A percentile compares a stretch with the other conserved stretches of the same genome.
These are phyloP conservation scores for Ataeniobius toweri DNA, from an alignment of 2,797 vertebrate species.

Conservation along the genomic window DNA sequence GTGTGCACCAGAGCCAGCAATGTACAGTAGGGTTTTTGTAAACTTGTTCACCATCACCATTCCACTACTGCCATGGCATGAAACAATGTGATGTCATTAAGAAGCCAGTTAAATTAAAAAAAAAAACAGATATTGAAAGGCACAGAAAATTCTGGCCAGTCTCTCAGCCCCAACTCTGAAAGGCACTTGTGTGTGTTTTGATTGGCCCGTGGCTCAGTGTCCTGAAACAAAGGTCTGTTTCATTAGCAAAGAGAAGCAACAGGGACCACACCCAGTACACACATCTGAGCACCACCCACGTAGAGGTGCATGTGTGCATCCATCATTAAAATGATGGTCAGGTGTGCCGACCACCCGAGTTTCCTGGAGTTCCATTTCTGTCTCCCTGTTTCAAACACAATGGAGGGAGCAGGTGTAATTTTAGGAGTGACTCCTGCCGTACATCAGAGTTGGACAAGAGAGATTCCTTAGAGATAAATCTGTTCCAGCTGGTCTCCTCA, in stretches of 20 bases:
- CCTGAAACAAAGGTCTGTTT: slow-evolving; percentile 8
- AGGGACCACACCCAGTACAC: slow-evolving; percentile 18
- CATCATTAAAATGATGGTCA: slow-evolving; percentile 35
- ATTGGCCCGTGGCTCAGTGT: slow-evolving; percentile 11
- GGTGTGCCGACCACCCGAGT: slow-evolving; percentile 54
- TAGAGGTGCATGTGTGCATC: slow-evolving; percentile 21
- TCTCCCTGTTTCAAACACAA: neutral
- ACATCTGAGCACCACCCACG: slow-evolving; percentile 28
- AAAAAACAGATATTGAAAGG: neutral
- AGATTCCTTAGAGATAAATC: slow-evolving; percentile 31
- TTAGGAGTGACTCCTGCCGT: slow-evolving; percentile 17
- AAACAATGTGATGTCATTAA: neutral
- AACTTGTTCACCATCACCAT: neutral
- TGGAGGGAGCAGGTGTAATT: slow-evolving; percentile 41
- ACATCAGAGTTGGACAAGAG: slow-evolving; percentile 37
- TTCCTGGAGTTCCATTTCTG: neutral
- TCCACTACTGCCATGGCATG: too few species aligned
- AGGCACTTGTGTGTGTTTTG: slow-evolving; percentile 9
- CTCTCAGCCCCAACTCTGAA: neutral
- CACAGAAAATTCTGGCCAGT: neutral
- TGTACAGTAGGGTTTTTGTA: neutral
- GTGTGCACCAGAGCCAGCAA: neutral
- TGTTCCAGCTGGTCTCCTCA: slow-evolving; percentile 35
- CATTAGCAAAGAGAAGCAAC: slow-evolving; percentile 1
- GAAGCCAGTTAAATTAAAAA: neutral